Conservation (phyloP, 1,140 invertebrate species). For the Lasioglossum albipes region DNA sequence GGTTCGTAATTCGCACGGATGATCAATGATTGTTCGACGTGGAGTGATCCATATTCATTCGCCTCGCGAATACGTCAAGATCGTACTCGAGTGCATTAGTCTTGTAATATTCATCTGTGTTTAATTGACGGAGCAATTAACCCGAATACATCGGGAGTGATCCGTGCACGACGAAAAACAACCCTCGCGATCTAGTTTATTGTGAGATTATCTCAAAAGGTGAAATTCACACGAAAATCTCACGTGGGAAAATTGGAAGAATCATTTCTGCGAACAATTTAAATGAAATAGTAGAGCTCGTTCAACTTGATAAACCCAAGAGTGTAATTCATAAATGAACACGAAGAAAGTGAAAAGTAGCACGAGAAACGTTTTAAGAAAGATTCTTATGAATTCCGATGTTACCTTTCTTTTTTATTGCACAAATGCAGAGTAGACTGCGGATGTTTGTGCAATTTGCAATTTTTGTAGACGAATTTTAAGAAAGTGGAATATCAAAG, state of each 20-base stretch:
- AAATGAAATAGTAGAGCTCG: too few species aligned
- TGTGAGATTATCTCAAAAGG: neutral
- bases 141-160: neutral
- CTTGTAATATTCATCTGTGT: neutral
- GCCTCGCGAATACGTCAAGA: neutral
- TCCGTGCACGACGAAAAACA: neutral
- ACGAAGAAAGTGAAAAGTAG: too few species aligned
- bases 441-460: too few species aligned
- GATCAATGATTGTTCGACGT: neutral
- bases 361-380: too few species aligned
- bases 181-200: neutral
- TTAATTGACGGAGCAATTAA: conserved; percentile 33
- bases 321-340: too few species aligned
- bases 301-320: too few species aligned
- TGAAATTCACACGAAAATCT: neutral
- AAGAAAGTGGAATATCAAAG: too few species aligned
- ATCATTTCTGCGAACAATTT: too few species aligned
- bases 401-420: too few species aligned
- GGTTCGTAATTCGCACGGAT: neutral
- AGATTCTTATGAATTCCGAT: too few species aligned
- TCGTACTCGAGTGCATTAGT: neutral
- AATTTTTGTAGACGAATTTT: too few species aligned
- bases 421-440: too few species aligned
- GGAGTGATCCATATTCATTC: conserved; percentile 15
- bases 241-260: neutral